Percentiles rank a stretch among this genome's conserved stretches.
Evolutionary conservation across 1,140 invertebrate species (phyloP).

Genomic region (Limonius californicus): DNA sequence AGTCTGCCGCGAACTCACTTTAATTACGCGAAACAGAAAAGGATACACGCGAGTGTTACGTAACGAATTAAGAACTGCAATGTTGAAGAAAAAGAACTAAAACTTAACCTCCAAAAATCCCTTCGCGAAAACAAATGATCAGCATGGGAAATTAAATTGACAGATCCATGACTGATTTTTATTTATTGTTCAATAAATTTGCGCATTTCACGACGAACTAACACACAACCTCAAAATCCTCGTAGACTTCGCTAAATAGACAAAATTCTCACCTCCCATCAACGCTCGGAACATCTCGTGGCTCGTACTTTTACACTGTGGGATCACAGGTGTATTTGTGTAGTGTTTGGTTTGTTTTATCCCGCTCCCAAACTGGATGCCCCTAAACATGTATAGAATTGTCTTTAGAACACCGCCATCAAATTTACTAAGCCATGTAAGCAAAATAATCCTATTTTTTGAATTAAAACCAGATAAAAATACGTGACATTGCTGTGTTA

Average conservation of each 20-base stretch:
- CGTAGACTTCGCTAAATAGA: constrained; percentile 17
- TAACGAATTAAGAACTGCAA: no score
- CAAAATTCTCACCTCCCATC: constrained; percentile 22
- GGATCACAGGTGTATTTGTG: constrained; percentile 19
- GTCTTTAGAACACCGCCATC: constrained; percentile 20
- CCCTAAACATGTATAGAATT: constrained; percentile 28
- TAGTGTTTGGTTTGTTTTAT: constrained; percentile 18
- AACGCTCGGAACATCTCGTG: background rate
- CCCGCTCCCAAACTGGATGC: constrained; percentile 23
- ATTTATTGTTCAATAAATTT: constrained; percentile 19
- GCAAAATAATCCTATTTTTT: constrained; percentile 23
- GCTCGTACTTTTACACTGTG: constrained; percentile 21
- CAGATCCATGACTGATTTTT: background rate
- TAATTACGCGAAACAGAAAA: no score
- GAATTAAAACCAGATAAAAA: constrained; percentile 12
- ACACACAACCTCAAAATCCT: constrained; percentile 20
- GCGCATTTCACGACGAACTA: constrained; percentile 15
- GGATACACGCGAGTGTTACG: no score
- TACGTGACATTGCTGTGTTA: constrained; percentile 20
- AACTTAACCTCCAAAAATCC: constrained; percentile 17
- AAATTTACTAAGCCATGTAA: constrained; percentile 24
- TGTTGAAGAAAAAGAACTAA: no score
- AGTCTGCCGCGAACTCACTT: no score
- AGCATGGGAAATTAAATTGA: constrained; percentile 3
- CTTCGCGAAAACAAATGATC: background rate